Conservation (phyloP, 2,888 invertebrate genomes). For the Gari tellinella region DNA sequence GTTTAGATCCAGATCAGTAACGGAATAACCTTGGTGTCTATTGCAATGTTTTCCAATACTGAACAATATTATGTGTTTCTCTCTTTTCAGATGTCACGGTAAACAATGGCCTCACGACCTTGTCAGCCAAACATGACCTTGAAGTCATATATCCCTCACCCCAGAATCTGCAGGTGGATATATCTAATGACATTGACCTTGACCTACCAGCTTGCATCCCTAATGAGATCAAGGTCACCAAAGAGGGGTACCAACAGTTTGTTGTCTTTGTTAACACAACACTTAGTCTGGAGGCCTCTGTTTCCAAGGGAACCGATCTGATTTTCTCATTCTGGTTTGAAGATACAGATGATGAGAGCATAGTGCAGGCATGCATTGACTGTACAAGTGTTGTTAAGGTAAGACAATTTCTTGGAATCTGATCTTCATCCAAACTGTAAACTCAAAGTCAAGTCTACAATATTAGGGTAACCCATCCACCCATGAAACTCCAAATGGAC, state of each 20-base stretch:
- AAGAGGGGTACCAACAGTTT: conserved; percentile 41
- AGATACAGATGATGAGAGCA: conserved; percentile 29
- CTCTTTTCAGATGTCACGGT: conserved; percentile 66
- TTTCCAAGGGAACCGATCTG: conserved; percentile 70
- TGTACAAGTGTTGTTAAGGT: conserved; percentile 23
- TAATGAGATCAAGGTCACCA: conserved; percentile 30
- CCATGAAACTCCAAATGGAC: no score
- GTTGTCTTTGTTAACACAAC: conserved; percentile 67
- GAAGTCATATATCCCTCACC: conserved; percentile 69
- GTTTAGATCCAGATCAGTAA: no score
- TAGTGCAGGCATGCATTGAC: conserved; percentile 11
- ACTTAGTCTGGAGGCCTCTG: conserved; percentile 64
- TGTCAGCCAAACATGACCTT: conserved; percentile 43
- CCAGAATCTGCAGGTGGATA: conserved; percentile 64
- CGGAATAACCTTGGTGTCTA: no score
- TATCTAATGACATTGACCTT: conserved; percentile 33
- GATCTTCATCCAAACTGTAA: no score
- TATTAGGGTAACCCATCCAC: no score
- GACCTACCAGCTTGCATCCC: conserved; percentile 70
- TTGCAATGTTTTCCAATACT: no score
- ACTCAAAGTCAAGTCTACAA: no score
- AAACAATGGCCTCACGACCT: conserved; percentile 59
- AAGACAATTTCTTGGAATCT: no score
- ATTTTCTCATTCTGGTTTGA: conserved; percentile 64
- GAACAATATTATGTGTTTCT: no score